These are phyloP conservation scores for Phocides pigmalion DNA, from an alignment of 1,140 invertebrate species.

Conservation along the genomic window DNA sequence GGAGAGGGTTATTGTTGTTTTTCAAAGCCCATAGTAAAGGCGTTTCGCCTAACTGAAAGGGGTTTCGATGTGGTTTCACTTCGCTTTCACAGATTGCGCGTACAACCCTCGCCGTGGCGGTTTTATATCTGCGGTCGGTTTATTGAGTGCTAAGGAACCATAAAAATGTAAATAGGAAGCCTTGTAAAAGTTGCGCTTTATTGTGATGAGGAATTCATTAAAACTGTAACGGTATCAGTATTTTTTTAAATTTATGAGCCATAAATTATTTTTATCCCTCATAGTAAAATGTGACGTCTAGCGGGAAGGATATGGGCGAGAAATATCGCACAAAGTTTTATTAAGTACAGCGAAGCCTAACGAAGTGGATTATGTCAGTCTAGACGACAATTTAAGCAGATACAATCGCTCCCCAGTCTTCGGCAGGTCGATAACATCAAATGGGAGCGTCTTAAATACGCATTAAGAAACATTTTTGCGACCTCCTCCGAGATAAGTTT, in stretches of 20 bases:
- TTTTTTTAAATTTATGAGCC: slow-evolving; percentile 26
- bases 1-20: slow-evolving; percentile 78
- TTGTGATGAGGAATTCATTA: slow-evolving; percentile 50
- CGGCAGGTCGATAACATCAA: slow-evolving; percentile 41
- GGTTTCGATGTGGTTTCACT: slow-evolving; percentile 63
- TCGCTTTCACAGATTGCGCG: slow-evolving; percentile 63
- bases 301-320: not conserved
- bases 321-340: slow-evolving; percentile 19
- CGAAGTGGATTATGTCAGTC: slow-evolving; percentile 56
- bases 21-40: slow-evolving; percentile 67
- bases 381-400: slow-evolving; percentile 47
- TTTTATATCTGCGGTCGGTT: slow-evolving; percentile 66
- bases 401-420: slow-evolving; percentile 27
- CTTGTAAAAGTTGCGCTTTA: slow-evolving; percentile 52
- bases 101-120: slow-evolving; percentile 45
- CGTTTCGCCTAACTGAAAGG: slow-evolving; percentile 67
- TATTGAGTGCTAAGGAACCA: slow-evolving; percentile 73
- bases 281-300: slow-evolving; percentile 1
- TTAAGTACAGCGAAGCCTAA: slow-evolving; percentile 14
- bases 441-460: slow-evolving; percentile 75
- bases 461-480: slow-evolving; percentile 77
- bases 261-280: slow-evolving; percentile 29
- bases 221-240: slow-evolving; percentile 34
- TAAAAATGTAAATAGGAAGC: slow-evolving; percentile 74
- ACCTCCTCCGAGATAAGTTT: slow-evolving; percentile 71